phyloP scores from a whole-genome alignment of 2,888 invertebrate species.

The Lacanobia wlatinum region DNA sequence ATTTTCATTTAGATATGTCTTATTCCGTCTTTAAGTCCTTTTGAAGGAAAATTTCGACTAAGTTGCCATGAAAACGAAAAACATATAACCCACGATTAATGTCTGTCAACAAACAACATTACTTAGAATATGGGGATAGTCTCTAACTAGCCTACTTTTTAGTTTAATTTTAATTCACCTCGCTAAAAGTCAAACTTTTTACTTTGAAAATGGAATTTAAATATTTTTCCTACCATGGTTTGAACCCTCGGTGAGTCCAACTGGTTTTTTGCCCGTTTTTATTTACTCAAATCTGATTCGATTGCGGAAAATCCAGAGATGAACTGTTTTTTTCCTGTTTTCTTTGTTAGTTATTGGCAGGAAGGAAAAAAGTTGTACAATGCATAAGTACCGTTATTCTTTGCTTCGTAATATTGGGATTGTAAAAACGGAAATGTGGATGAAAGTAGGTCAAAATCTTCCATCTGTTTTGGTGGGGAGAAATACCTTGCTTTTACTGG shows the following conservation, averaged over 20 bases:
- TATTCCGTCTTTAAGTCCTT: too few relatives aligned
- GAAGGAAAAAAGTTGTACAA: conserved; percentile 20
- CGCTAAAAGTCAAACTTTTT: too few relatives aligned
- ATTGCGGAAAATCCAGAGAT: background rate
- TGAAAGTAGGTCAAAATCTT: background rate
- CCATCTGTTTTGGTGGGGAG: background rate
- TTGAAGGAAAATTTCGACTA: too few relatives aligned
- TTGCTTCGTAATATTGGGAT: background rate
- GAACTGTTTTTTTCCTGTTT: conserved; percentile 31
- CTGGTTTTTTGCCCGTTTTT: background rate
- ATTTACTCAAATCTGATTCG: background rate
- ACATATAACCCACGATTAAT: too few relatives aligned
- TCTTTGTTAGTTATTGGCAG: conserved; percentile 8
- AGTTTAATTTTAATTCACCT: too few relatives aligned
- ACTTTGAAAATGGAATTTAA: background rate
- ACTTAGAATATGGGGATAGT: too few relatives aligned
- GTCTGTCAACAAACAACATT: too few relatives aligned
- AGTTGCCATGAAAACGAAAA: too few relatives aligned
- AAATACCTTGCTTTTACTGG: too few relatives aligned
- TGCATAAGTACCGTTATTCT: background rate
- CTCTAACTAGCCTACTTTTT: too few relatives aligned
- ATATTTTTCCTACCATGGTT: background rate
- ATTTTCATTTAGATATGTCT: too few relatives aligned
- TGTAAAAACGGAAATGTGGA: background rate
- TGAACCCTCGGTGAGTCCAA: background rate